Base-by-base conservation (phyloP, 2,888 invertebrate species). In the Netelia melanura region DNA sequence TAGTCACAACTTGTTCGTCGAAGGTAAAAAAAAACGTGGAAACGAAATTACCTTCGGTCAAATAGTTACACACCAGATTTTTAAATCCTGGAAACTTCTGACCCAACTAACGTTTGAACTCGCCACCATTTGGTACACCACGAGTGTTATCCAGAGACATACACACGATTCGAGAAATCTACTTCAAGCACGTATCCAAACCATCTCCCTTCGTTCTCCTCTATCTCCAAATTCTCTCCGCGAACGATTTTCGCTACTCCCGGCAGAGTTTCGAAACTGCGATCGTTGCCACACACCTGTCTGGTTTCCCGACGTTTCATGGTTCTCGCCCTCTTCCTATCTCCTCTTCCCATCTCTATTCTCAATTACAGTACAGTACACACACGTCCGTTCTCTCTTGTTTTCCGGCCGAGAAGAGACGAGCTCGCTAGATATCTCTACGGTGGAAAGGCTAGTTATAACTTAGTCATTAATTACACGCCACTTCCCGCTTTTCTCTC, bases 381-480 rank as follows among this genome's bases (percentile, higher is more conserved):
- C 61, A 48, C 30, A 1, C 62, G 38, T 71, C 52, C 17, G 30
- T n/a, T 65, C 56, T 44, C 52, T 65, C 23, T 62, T 72, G n/a
- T 72, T 23, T 44, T 9, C 72, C n/a, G 17, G 30, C 23, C 21
- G 9, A 21, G 56, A 17, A 21, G 70, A 61, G 62, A 62, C 58
- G 62, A 8, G 48, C 38, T 43, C n/a, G 10, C 70, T 14, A 56
- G 17, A 17, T 48, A 43, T 17, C 11, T 25, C 38, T 21, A 38
- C 68, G 21, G 21, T 67, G 52, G 74, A 75, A 56, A 79, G 44
- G 62, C 68, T 79, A 58, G 44, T 44, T 75, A 21, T 38, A 21
- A 48, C 48, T 68, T 54, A 62, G 52, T 84, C 86, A 80, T 81
- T 85, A 88, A 88, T 86, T 81, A 70, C 65, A 61, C 71, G 80